phyloP scores from a whole-genome alignment of 2,888 invertebrate genomes.

The Cosmia pyralina region DNA sequence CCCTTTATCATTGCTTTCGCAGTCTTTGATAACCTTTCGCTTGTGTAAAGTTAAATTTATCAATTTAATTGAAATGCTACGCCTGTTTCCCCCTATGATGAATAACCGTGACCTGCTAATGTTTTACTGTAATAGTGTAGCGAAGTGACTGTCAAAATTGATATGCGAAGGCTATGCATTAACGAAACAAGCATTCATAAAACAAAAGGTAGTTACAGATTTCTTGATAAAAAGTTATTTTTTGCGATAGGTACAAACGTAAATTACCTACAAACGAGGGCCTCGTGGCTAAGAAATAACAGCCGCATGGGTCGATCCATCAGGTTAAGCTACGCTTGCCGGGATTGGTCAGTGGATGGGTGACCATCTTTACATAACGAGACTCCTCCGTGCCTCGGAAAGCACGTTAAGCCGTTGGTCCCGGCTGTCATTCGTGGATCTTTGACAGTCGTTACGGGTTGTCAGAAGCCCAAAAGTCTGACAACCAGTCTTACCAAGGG shows the following conservation, averaged over 20 bases:
- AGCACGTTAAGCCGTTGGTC: no score
- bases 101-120: constrained; percentile 11
- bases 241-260: background rate
- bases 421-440: no score
- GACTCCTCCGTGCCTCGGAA: no score
- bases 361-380: no score
- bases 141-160: constrained; percentile 26
- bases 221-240: background rate
- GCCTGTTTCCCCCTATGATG: constrained; percentile 4
- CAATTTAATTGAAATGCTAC: constrained; percentile 12
- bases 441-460: no score
- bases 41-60: background rate
- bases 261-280: no score
- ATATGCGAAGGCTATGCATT: constrained; percentile 14
- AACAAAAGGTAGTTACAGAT: background rate
- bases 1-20: background rate
- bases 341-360: no score
- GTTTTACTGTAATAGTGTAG: constrained; percentile 29
- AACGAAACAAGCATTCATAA: constrained; percentile 8
- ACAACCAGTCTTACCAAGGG: no score
- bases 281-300: no score
- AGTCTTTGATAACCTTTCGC: background rate
- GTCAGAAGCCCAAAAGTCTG: no score
- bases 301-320: no score
- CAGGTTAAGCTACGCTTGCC: no score